Evolutionary conservation across 2,113 vertebrate genomes (phyloP), one percentile per base, ranked within the genome.

Genomic region (Solea solea): DNA sequence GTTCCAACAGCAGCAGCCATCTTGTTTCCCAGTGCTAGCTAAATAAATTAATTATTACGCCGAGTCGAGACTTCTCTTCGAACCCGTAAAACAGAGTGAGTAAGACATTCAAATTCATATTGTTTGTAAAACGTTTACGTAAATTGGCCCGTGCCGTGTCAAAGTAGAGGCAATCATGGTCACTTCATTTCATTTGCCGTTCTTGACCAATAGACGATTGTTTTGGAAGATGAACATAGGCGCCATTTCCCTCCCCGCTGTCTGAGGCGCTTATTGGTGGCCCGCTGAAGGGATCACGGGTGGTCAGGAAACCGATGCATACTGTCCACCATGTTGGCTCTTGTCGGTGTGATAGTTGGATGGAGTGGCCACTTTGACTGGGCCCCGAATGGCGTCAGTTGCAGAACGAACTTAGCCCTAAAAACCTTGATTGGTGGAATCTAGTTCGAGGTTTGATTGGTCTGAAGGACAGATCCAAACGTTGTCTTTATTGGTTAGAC

Each of bases 361-460:
- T 6, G 14, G 9, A 58, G 0, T 27, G 54, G 48, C 78, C 12
- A 67, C 64, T 71, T 62, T 28, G 12, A 9, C 0, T 10, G 12
- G 93, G 88, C 21, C 92, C 93, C 78, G 85, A 94, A 95, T 95
- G 94, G 92, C 86, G 90, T 63, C 83, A 73, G 91, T 93, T 92
- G 88, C 94, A 79, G 66, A 92, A 90, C 90, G 86, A 90, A 83
- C 86, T 83, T 90, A 92, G 87, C 90, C 80, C 87, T 93, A 91
- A 91, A 94, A 95, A 94, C 89, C 93, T 95, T 95, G 94, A 95
- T 95, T 95, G 94, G 94, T 95, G 94, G 94, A 95, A 94, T 94
- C 92, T 93, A 93, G 94, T 94, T 93, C 93, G 93, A 92, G 93
- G 94, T 95, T 94, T 95, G 94, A 95, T 95, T 95, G 94, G 94